Conservation (phyloP, 1,140 invertebrate species). For the Drosophila grimshawi region DNA sequence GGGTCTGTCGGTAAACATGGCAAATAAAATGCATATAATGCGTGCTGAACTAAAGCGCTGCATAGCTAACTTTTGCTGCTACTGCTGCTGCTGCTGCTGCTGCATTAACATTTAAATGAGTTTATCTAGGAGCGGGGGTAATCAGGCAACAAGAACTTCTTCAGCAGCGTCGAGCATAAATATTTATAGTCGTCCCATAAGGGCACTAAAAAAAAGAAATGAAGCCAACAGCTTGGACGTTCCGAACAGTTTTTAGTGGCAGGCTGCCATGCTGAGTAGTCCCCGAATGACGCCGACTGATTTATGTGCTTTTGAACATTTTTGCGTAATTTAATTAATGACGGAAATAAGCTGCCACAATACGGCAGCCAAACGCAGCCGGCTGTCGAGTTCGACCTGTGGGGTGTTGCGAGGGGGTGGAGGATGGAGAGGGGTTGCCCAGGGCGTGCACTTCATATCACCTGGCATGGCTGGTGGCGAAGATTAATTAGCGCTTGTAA, state of each 20-base stretch:
- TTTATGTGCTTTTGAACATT: constrained; percentile 82
- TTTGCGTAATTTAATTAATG: constrained; percentile 82
- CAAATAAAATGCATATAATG: constrained; percentile 70
- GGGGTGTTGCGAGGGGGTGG: background rate
- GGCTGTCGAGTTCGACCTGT: constrained; percentile 1
- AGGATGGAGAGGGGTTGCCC: constrained; percentile 11
- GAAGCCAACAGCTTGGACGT: constrained; percentile 21
- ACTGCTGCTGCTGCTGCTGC: constrained; percentile 10
- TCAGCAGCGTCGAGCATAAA: constrained; percentile 52
- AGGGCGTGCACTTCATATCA: constrained; percentile 68
- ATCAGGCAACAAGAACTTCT: constrained; percentile 18
- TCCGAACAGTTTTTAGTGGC: constrained; percentile 39
- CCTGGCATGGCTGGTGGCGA: constrained; percentile 55
- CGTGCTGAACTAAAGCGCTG: constrained; percentile 22
- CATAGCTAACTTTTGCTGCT: constrained; percentile 50
- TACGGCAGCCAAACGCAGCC: constrained; percentile 31
- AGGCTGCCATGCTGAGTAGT: background rate
- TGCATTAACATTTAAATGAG: constrained; percentile 83
- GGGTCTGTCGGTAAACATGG: constrained; percentile 2
- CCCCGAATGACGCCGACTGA: constrained; percentile 68
- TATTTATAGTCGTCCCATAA: constrained; percentile 73
- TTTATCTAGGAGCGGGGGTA: constrained; percentile 57
- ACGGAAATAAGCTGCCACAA: constrained; percentile 61
- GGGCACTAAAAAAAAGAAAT: constrained; percentile 64
- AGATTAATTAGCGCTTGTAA: constrained; percentile 78